Conservation (phyloP, 2,888 invertebrate genomes). For the Cynaeus angustus region DNA sequence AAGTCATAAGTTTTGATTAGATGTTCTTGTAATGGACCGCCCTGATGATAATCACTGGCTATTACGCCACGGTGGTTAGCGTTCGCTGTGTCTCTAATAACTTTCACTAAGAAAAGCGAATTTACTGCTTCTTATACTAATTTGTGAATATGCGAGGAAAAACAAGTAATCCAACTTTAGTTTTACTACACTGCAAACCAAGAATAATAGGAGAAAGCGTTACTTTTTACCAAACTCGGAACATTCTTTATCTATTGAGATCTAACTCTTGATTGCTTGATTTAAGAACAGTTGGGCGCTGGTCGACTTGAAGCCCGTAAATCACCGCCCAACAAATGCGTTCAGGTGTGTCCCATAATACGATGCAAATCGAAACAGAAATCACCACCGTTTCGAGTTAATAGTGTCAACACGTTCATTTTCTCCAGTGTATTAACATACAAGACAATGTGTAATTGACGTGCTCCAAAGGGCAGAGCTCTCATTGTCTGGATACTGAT, state of each 20-base stretch:
- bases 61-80: slow-evolving; percentile 13
- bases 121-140: too few relatives aligned
- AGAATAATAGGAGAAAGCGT: too few relatives aligned
- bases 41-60: slow-evolving; percentile 47
- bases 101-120: slow-evolving; percentile 9
- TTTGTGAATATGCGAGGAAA: neutral
- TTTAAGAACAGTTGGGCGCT: neutral
- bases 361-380: slow-evolving; percentile 41
- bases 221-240: too few relatives aligned
- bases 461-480: slow-evolving; percentile 18
- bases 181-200: too few relatives aligned
- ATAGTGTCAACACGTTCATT: slow-evolving; percentile 38
- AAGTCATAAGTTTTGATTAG: slow-evolving; percentile 47
- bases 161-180: too few relatives aligned
- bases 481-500: slow-evolving; percentile 19
- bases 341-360: slow-evolving; percentile 35
- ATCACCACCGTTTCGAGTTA: slow-evolving; percentile 29
- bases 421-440: slow-evolving; percentile 36
- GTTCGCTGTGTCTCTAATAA: slow-evolving; percentile 21
- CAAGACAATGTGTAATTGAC: slow-evolving; percentile 40
- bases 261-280: neutral
- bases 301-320: slow-evolving; percentile 6
- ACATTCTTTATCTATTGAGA: too few relatives aligned
- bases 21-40: slow-evolving; percentile 47
- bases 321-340: slow-evolving; percentile 11